Conservation (phyloP, 2,797 vertebrate species). For the Thripadectes ignobilis region DNA sequence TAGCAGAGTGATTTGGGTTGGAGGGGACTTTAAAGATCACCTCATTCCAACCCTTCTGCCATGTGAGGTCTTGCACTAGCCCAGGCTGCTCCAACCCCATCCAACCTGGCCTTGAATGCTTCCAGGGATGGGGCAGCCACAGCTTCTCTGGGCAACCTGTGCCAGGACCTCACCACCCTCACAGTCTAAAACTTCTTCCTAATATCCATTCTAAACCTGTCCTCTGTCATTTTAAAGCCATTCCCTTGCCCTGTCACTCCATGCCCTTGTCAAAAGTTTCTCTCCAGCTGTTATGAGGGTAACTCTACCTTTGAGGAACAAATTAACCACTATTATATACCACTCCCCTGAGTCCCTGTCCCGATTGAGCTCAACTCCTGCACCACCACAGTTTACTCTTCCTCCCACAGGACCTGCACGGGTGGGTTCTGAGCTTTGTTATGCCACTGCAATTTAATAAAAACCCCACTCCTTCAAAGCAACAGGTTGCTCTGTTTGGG, state of each 20-base stretch:
- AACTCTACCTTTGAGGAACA: background rate
- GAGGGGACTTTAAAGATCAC: background rate
- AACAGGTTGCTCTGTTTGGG: background rate
- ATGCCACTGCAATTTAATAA: too few species aligned
- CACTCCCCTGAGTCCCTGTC: background rate
- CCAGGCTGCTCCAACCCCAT: fast-evolving
- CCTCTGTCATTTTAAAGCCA: background rate
- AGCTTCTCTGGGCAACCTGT: background rate
- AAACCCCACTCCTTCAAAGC: background rate
- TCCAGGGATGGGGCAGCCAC: background rate
- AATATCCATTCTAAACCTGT: background rate
- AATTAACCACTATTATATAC: background rate
- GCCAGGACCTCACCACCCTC: fast-evolving
- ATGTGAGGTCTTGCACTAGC: fast-evolving
- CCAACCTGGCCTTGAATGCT: background rate
- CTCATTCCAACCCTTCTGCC: background rate
- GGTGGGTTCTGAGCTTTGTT: background rate
- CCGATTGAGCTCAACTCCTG: background rate
- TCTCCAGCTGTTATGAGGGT: background rate
- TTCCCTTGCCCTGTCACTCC: background rate
- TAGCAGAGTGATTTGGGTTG: background rate
- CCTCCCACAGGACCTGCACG: background rate
- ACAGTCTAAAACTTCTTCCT: background rate
- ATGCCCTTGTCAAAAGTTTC: background rate
- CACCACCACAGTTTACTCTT: background rate